Conservation (phyloP, 2,797 vertebrate genomes). For the Cyclura pinguis region DNA sequence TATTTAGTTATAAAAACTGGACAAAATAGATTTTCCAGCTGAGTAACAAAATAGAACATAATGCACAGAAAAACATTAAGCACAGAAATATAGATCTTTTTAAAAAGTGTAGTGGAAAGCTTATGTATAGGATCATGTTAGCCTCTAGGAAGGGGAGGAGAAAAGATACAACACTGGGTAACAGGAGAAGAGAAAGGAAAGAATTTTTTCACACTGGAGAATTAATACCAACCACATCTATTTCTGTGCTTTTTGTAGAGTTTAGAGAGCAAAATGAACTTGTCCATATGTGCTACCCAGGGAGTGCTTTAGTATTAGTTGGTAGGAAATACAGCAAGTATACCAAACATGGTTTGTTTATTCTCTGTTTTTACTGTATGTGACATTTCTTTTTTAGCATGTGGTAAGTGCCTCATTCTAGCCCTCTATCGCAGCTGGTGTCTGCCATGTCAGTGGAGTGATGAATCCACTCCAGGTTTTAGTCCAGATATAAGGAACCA, state of each 20-base stretch:
- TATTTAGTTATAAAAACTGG: slow-evolving; percentile 29
- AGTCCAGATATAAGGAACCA: no score
- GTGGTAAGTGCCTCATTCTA: neutral
- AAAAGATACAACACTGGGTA: neutral
- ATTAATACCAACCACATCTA: neutral
- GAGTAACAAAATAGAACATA: slow-evolving; percentile 36
- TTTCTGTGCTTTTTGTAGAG: neutral
- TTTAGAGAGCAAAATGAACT: neutral
- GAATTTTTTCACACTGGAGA: neutral
- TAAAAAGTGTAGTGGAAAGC: slow-evolving; percentile 25
- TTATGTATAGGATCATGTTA: neutral
- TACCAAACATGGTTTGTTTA: neutral
- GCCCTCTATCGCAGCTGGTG: no score
- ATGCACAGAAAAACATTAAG: slow-evolving; percentile 30
- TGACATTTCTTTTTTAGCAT: neutral
- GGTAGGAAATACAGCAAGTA: neutral
- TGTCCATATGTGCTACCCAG: neutral
- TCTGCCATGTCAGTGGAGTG: no score
- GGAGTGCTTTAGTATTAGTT: neutral
- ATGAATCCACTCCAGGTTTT: no score
- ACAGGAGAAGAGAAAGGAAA: neutral
- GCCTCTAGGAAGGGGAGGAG: neutral
- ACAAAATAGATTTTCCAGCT: slow-evolving; percentile 48
- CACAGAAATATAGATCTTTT: slow-evolving; percentile 34
- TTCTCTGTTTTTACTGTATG: neutral